Conservation (phyloP, 2,113 vertebrate species). For the Rhineura floridana region DNA sequence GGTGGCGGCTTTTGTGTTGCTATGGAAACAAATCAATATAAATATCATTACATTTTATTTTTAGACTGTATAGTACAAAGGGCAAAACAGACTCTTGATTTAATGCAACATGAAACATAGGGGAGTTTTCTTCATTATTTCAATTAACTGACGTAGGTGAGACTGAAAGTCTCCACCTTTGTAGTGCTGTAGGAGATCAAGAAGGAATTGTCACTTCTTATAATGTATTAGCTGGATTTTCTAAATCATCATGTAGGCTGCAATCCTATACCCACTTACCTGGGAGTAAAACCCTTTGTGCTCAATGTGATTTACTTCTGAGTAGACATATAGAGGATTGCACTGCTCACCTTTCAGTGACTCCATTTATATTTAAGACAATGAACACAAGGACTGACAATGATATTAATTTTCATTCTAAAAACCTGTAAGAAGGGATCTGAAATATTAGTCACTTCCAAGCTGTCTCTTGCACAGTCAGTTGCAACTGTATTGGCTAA, state of each 20-base stretch:
- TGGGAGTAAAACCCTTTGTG: neutral
- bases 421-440: conserved; percentile 32
- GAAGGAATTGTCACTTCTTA: conserved; percentile 52
- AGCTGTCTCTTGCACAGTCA: neutral
- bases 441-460: conserved; percentile 31
- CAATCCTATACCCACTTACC: neutral
- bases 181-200: conserved; percentile 38
- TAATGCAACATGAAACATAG: conserved; percentile 19
- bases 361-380: conserved; percentile 33
- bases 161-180: conserved; percentile 44
- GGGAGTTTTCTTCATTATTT: conserved; percentile 36
- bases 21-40: conserved; percentile 75
- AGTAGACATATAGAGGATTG: neutral
- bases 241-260: conserved; percentile 32
- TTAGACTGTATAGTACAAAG: conserved; percentile 56
- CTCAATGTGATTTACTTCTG: neutral
- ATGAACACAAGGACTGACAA: conserved; percentile 34
- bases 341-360: conserved; percentile 38
- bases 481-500: neutral
- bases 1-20: conserved; percentile 54
- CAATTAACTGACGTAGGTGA: conserved; percentile 58
- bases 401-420: conserved; percentile 23
- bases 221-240: conserved; percentile 55
- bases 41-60: conserved; percentile 69
- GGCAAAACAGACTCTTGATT: conserved; percentile 22